Conservation (phyloP, 2,797 vertebrate species). For the Lithobates pipiens region DNA sequence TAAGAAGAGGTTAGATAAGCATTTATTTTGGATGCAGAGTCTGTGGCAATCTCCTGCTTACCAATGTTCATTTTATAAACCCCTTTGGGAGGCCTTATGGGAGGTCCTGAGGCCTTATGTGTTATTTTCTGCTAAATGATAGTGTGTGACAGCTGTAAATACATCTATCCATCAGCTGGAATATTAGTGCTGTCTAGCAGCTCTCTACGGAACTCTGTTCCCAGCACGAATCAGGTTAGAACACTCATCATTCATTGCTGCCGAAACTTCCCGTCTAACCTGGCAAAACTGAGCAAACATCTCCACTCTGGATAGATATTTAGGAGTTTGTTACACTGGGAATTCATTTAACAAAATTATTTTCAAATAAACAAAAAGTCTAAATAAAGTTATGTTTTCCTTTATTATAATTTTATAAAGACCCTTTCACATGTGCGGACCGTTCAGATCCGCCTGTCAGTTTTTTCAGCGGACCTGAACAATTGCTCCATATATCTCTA, state of each 20-base stretch:
- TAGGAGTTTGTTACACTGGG: neutral
- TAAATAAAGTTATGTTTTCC: no score
- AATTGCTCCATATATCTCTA: no score
- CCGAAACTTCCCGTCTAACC: neutral
- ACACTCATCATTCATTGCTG: neutral
- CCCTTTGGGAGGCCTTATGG: slow-evolving; percentile 57
- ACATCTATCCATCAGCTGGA: slow-evolving; percentile 53
- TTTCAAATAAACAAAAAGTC: no score
- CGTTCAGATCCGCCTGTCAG: no score
- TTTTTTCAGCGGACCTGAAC: no score
- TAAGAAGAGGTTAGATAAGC: slow-evolving; percentile 19
- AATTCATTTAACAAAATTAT: neutral
- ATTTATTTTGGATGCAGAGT: slow-evolving; percentile 27
- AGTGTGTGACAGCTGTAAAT: slow-evolving; percentile 61
- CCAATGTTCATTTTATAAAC: slow-evolving; percentile 47
- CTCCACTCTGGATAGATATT: neutral
- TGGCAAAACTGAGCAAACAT: neutral
- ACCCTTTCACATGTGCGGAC: no score
- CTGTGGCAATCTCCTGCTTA: slow-evolving; percentile 30
- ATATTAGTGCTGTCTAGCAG: slow-evolving; percentile 46
- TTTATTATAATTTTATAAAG: no score
- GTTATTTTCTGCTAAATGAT: slow-evolving; percentile 58
- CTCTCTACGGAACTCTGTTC: slow-evolving; percentile 35
- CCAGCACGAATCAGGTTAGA: slow-evolving; percentile 36
- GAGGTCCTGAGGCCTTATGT: slow-evolving; percentile 48